phyloP scores from a whole-genome alignment of 2,797 vertebrate genomes.

The Gobionotothen gibberifrons region DNA sequence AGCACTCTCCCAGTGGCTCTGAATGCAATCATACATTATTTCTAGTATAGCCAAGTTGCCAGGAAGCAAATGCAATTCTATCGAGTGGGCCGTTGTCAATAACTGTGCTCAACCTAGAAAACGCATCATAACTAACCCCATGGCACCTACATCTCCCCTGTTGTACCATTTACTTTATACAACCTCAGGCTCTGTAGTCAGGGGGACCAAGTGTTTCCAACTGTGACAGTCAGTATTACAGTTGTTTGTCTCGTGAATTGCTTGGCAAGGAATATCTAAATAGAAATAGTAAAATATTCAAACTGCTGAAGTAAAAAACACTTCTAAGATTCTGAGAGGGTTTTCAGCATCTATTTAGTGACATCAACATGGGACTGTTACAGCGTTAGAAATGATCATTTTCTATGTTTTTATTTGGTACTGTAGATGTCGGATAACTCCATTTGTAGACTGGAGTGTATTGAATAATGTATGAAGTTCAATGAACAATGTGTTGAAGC shows the following conservation, averaged over 20 bases:
- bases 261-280: slow-evolving; percentile 18
- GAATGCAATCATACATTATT: not conserved
- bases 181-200: slow-evolving; percentile 2
- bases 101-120: not conserved
- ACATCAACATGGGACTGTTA: not conserved
- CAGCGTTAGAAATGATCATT: not conserved
- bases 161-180: not conserved
- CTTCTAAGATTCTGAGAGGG: not conserved
- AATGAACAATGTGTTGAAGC: too few relatives aligned
- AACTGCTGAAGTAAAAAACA: not conserved
- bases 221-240: slow-evolving; percentile 3
- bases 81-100: not conserved
- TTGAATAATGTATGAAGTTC: not conserved
- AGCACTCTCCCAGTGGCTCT: not conserved
- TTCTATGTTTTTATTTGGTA: not conserved
- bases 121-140: not conserved
- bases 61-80: not conserved
- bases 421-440: not conserved
- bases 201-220: too few relatives aligned
- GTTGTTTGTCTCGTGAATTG: not conserved
- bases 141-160: not conserved
- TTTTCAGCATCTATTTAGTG: not conserved
- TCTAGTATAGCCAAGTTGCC: not conserved
- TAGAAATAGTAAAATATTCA: slow-evolving; percentile 10
- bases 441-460: not conserved